These are phyloP conservation scores for Heterochromis multidens DNA, from an alignment of 2,113 vertebrate genomes.

Conservation along the genomic window DNA sequence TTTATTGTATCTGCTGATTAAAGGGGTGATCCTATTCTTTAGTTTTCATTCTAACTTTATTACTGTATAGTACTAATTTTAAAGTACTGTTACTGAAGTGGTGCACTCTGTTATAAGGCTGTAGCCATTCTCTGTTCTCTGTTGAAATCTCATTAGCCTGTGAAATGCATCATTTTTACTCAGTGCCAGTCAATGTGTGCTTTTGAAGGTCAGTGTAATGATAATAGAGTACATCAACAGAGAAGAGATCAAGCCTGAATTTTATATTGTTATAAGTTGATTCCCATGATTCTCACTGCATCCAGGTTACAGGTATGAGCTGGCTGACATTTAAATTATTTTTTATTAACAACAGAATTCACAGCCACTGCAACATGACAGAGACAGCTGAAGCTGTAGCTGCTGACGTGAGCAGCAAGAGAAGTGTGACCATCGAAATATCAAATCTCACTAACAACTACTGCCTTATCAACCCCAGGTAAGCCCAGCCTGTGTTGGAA, in stretches of 20 bases:
- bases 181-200: background rate
- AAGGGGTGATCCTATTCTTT: slow-evolving; percentile 22
- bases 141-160: slow-evolving; percentile 44
- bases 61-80: slow-evolving; percentile 14
- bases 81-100: slow-evolving; percentile 34
- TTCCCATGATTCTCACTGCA: background rate
- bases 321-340: background rate
- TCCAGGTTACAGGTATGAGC: background rate
- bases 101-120: slow-evolving; percentile 30
- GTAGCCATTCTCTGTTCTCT: slow-evolving; percentile 22
- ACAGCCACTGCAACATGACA: slow-evolving; percentile 46
- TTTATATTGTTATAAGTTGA: background rate
- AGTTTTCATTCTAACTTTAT: slow-evolving; percentile 25
- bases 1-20: slow-evolving; percentile 10
- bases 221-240: background rate
- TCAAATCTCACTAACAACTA: slow-evolving; percentile 64
- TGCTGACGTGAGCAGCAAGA: slow-evolving; percentile 56
- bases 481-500: background rate
- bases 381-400: slow-evolving; percentile 70
- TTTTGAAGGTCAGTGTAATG: slow-evolving; percentile 33
- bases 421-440: slow-evolving; percentile 69
- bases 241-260: background rate
- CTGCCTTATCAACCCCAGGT: slow-evolving; percentile 73
- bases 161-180: slow-evolving; percentile 29
- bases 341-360: slow-evolving; percentile 16